Percentiles rank a stretch among this genome's conserved stretches.
phyloP scores from a whole-genome alignment of 2,888 invertebrate genomes.

The Boloria selene region DNA sequence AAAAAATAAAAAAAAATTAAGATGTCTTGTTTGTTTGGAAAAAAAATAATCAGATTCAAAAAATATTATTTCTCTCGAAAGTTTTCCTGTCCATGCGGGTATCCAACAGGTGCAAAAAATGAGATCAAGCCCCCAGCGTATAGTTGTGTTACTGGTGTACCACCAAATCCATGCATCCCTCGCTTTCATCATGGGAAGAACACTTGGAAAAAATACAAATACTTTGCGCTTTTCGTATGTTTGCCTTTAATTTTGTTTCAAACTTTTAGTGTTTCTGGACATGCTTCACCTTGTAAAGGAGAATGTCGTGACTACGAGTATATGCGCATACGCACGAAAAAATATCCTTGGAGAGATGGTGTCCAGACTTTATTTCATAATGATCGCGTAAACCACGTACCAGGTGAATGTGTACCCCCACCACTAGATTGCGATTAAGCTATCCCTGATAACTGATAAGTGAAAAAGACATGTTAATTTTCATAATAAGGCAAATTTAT shows the following conservation, averaged over 20 bases:
- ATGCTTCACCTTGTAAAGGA: conserved; percentile 48
- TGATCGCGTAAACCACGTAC: conserved; percentile 83
- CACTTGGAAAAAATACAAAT: conserved; percentile 60
- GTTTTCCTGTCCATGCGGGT: conserved; percentile 51
- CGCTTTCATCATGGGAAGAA: conserved; percentile 54
- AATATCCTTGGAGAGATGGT: conserved; percentile 96
- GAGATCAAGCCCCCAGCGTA: conserved; percentile 53
- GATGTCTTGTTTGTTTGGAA: conserved; percentile 18
- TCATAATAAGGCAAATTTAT: not conserved
- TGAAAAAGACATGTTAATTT: conserved; percentile 6
- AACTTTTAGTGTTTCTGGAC: conserved; percentile 46
- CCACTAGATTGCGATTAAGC: conserved; percentile 60
- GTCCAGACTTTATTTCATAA: conserved; percentile 92
- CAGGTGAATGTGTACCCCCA: conserved; percentile 65
- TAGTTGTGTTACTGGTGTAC: conserved; percentile 54
- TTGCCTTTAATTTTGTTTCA: conserved; percentile 63
- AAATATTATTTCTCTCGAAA: conserved; percentile 53
- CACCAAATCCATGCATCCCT: conserved; percentile 56
- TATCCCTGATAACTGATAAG: not conserved
- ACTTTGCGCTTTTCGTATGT: conserved; percentile 55
- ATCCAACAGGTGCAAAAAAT: conserved; percentile 52
- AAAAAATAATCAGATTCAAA: conserved; percentile 44
- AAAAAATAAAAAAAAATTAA: conserved; percentile 12
- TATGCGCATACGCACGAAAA: conserved; percentile 88
- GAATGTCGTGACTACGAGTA: conserved; percentile 86